These are phyloP conservation scores for Sicus ferrugineus DNA, from an alignment of 2,888 invertebrate genomes.

Conservation along the genomic window DNA sequence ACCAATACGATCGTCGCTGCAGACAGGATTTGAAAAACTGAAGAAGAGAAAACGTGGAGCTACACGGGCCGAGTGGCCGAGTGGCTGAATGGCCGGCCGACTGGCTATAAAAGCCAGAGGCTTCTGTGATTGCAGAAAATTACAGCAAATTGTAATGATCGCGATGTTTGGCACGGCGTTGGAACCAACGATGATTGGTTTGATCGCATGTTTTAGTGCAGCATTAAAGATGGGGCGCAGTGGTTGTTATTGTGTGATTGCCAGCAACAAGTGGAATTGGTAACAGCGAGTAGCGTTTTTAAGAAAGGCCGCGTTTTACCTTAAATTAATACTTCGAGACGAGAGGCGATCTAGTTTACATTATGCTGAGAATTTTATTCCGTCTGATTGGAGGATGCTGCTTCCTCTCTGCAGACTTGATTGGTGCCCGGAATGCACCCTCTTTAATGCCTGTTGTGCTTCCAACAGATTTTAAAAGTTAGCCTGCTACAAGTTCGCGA, in stretches of 20 bases:
- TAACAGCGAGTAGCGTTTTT: background rate
- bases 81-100: slow-evolving; percentile 31
- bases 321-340: too few species aligned
- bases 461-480: background rate
- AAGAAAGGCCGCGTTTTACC: background rate
- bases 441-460: too few species aligned
- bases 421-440: too few species aligned
- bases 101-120: slow-evolving; percentile 43
- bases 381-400: too few species aligned
- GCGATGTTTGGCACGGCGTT: slow-evolving; percentile 35
- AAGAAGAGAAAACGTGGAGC: background rate
- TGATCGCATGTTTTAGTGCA: slow-evolving; percentile 30
- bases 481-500: slow-evolving; percentile 25
- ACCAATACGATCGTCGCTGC: slow-evolving; percentile 7
- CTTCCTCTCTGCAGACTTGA: too few species aligned
- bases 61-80: background rate
- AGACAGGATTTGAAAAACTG: background rate
- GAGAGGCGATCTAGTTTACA: too few species aligned
- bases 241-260: slow-evolving; percentile 10
- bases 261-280: slow-evolving; percentile 16
- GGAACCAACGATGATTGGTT: slow-evolving; percentile 3
- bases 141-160: slow-evolving; percentile 62
- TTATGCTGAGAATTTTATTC: too few species aligned
- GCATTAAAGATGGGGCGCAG: slow-evolving; percentile 27
- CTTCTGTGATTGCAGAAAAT: slow-evolving; percentile 56